These are phyloP conservation scores for Ophraella communa DNA, from an alignment of 2,888 invertebrate species.

Conservation along the genomic window DNA sequence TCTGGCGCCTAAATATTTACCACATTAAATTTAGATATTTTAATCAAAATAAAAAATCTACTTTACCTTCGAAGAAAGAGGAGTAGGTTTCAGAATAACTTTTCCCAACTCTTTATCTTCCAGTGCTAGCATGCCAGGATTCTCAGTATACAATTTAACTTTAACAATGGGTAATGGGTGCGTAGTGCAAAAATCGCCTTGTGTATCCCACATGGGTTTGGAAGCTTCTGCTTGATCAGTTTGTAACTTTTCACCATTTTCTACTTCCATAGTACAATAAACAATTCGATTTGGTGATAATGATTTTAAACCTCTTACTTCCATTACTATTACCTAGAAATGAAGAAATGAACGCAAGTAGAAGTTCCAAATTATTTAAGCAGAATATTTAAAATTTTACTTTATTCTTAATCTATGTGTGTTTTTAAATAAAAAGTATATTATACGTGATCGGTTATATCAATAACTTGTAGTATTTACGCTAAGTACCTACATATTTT, in stretches of 20 bases:
- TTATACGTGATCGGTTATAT: not conserved
- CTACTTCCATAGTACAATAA: slow-evolving; percentile 99
- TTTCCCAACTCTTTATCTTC: slow-evolving; percentile 99
- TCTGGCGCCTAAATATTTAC: slow-evolving; percentile 78
- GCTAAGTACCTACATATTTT: too few species aligned
- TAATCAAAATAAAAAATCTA: not conserved
- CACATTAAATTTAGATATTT: not conserved
- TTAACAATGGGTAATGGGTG: slow-evolving; percentile 97
- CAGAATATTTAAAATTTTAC: slow-evolving; percentile 5
- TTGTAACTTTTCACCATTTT: slow-evolving; percentile 97
- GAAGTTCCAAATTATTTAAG: slow-evolving; percentile 23
- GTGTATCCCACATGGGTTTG: slow-evolving; percentile 99
- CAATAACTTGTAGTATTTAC: too few species aligned
- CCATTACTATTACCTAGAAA: slow-evolving; percentile 94
- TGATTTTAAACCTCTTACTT: slow-evolving; percentile 97
- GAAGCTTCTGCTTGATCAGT: slow-evolving; percentile 99
- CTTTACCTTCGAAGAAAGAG: slow-evolving; percentile 81
- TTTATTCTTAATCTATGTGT: not conserved
- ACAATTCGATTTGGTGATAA: slow-evolving; percentile 97
- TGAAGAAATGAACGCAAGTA: slow-evolving; percentile 31
- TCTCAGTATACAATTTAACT: slow-evolving; percentile 97
- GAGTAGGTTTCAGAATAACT: slow-evolving; percentile 86
- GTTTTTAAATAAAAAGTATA: not conserved
- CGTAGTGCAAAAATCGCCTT: slow-evolving; percentile 98
- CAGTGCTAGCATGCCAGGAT: slow-evolving; percentile 94